phyloP scores from a whole-genome alignment of 1,140 invertebrate species.

The Campoletis sonorensis region DNA sequence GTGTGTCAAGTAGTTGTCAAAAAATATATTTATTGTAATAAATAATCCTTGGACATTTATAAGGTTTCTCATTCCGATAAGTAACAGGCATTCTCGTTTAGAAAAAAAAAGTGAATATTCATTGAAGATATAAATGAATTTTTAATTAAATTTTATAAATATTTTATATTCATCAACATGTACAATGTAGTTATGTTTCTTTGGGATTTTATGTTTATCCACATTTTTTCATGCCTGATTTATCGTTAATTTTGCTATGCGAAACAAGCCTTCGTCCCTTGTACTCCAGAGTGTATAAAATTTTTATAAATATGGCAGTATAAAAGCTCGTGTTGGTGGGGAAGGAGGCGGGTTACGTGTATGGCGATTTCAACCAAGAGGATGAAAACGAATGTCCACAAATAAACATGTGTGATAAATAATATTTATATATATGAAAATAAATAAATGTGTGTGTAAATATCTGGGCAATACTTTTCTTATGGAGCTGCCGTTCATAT shows the following conservation, averaged over 20 bases:
- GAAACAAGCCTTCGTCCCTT: constrained; percentile 1
- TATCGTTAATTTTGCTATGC: constrained; percentile 9
- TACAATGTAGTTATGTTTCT: background rate
- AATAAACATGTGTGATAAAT: background rate
- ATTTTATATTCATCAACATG: background rate
- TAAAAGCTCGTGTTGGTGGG: background rate
- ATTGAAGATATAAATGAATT: too few species aligned
- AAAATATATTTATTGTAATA: too few species aligned
- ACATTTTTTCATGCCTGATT: constrained; percentile 26
- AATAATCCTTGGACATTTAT: too few species aligned
- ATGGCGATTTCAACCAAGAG: constrained; percentile 29
- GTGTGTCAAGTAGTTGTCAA: too few species aligned
- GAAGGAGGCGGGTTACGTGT: constrained; percentile 37
- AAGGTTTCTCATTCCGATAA: too few species aligned
- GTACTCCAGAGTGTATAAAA: background rate
- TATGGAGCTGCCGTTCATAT: constrained; percentile 11
- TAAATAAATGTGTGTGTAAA: background rate
- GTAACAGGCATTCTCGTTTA: too few species aligned
- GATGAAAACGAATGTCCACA: constrained; percentile 31
- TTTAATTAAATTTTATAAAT: background rate
- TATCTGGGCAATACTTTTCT: constrained; percentile 1
- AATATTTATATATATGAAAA: background rate
- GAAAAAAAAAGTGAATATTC: too few species aligned
- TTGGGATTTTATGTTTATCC: constrained; percentile 18
- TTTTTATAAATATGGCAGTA: background rate